These are phyloP conservation scores for Henricia sp. DNA, from an alignment of 53 echinoderm and acorn worm species.

Conservation along the genomic window DNA sequence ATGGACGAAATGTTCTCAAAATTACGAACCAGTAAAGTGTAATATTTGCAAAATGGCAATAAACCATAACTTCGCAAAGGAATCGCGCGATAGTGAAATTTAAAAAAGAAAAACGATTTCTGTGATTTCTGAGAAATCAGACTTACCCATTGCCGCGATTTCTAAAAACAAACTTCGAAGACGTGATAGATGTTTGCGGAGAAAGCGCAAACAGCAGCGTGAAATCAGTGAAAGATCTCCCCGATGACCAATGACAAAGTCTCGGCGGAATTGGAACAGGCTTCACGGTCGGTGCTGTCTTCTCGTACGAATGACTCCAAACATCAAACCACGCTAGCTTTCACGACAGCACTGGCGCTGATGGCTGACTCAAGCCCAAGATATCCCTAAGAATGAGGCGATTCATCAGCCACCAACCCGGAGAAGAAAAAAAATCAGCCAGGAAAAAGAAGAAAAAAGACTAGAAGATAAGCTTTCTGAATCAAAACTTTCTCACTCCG, in stretches of 20 bases:
- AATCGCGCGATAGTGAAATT: neutral
- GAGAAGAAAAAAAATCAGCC: constrained; percentile 16
- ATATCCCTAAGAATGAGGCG: constrained; percentile 54
- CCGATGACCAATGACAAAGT: constrained; percentile 37
- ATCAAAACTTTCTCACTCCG: constrained; percentile 66
- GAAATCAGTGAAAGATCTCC: constrained; percentile 30
- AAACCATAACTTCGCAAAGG: neutral
- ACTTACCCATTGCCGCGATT: constrained; percentile 41
- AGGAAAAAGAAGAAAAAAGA: neutral
- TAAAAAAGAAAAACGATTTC: neutral
- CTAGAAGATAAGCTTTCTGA: constrained; percentile 54
- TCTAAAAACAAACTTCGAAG: neutral
- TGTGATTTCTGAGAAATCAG: constrained; percentile 31
- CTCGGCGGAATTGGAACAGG: constrained; percentile 28
- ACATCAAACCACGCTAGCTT: constrained; percentile 56
- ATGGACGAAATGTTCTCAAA: too few species aligned
- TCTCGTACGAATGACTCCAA: constrained; percentile 28
- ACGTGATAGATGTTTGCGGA: neutral
- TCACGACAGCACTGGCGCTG: constrained; percentile 23
- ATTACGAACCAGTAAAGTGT: neutral
- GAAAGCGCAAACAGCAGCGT: neutral
- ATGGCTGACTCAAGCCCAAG: constrained; percentile 52
- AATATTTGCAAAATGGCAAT: neutral
- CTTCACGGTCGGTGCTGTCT: neutral
- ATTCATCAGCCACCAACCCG: constrained; percentile 41